phyloP scores from a whole-genome alignment of 2,113 vertebrate genomes.

The Misgurnus mizolepis region DNA sequence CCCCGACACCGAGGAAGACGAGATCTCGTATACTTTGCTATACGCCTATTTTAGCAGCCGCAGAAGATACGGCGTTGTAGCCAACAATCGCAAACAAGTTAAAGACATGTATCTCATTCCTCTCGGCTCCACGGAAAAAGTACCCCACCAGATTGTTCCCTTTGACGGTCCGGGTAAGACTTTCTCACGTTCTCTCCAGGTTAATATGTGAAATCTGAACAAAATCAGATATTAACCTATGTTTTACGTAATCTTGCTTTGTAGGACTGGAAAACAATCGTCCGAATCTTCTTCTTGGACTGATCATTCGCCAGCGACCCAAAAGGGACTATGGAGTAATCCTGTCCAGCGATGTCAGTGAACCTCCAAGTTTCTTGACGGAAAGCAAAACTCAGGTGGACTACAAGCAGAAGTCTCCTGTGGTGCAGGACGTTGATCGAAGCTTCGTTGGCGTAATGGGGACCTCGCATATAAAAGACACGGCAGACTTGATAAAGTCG shows the following conservation, averaged over 20 bases:
- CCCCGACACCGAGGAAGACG: constrained; percentile 96
- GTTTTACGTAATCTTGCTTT: constrained; percentile 37
- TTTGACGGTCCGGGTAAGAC: constrained; percentile 96
- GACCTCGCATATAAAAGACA: constrained; percentile 79
- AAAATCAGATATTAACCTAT: neutral
- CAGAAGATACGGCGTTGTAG: constrained; percentile 92
- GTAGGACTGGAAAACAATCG: constrained; percentile 91
- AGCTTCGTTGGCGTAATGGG: constrained; percentile 87
- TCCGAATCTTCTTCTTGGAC: constrained; percentile 89
- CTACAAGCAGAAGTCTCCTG: constrained; percentile 67
- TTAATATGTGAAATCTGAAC: neutral
- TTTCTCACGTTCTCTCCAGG: neutral
- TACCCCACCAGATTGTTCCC: constrained; percentile 96
- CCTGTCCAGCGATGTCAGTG: constrained; percentile 76
- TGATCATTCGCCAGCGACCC: constrained; percentile 92
- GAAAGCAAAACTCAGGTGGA: constrained; percentile 83
- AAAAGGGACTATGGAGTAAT: constrained; percentile 80
- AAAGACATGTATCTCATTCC: constrained; percentile 99
- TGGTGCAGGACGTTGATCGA: constrained; percentile 81
- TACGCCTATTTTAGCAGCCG: constrained; percentile 98
- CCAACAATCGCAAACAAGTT: constrained; percentile 95
- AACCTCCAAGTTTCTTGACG: constrained; percentile 75
- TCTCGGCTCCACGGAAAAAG: constrained; percentile 90
- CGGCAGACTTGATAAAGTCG: constrained; percentile 76
- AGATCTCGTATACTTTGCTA: constrained; percentile 92